These are phyloP conservation scores for Stegophylla sp. DNA, from an alignment of 2,888 invertebrate species.

Conservation along the genomic window DNA sequence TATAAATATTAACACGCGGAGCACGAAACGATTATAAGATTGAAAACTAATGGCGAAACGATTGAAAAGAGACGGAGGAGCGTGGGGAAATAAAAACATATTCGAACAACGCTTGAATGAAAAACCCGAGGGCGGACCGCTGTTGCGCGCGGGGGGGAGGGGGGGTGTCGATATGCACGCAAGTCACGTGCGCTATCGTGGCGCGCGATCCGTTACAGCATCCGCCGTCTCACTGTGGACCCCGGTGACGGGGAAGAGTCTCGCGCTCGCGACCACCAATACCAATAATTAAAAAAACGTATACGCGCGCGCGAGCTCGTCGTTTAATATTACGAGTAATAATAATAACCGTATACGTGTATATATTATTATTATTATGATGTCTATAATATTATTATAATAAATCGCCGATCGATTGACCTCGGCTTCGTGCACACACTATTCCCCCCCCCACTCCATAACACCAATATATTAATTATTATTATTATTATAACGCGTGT, in stretches of 20 bases:
- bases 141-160: conserved; percentile 31
- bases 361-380: no score
- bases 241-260: not conserved
- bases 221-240: not conserved
- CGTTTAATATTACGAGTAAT: no score
- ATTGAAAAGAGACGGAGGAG: conserved; percentile 4
- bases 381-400: no score
- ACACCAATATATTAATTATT: not conserved
- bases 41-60: conserved; percentile 18
- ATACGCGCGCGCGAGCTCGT: not conserved
- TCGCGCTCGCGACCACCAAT: not conserved
- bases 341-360: not conserved
- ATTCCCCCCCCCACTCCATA: not conserved
- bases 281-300: conserved; percentile 56
- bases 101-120: not conserved
- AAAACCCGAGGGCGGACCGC: conserved; percentile 23
- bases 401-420: conserved; percentile 51
- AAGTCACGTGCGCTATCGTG: conserved; percentile 50
- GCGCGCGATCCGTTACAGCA: conserved; percentile 31
- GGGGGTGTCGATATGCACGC: conserved; percentile 54
- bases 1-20: conserved; percentile 8
- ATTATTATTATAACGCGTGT: not conserved
- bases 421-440: conserved; percentile 14
- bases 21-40: conserved; percentile 24
- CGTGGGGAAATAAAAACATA: not conserved